Evolutionary conservation across 1,140 invertebrate genomes (phyloP).

Genomic region (Heterodera carotae): DNA sequence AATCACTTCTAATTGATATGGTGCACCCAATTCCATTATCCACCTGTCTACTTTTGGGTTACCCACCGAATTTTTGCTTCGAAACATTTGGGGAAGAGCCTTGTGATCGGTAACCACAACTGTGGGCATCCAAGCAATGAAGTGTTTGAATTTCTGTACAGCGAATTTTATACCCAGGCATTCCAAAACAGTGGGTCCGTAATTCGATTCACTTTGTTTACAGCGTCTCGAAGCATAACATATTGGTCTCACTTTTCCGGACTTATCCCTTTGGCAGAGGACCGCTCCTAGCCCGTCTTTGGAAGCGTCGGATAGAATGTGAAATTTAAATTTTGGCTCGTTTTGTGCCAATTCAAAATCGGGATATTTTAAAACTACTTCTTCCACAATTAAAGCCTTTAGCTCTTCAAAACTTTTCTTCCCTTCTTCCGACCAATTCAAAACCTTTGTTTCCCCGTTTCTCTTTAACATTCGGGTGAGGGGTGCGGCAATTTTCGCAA

Average conservation of each 20-base stretch:
- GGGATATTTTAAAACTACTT: constrained; percentile 9
- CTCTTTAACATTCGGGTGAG: background rate
- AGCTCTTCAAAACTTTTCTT: background rate
- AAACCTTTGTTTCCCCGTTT: background rate
- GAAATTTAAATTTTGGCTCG: background rate
- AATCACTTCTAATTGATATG: constrained; percentile 11
- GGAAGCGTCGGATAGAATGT: background rate
- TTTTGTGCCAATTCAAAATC: constrained; percentile 4
- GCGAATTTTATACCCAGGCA: constrained; percentile 13
- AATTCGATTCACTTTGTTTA: constrained; percentile 10
- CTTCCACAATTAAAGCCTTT: background rate
- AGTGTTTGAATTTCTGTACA: constrained; percentile 18
- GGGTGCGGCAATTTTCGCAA: background rate
- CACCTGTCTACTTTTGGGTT: constrained; percentile 15
- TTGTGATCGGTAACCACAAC: constrained; percentile 12
- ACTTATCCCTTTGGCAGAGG: constrained; percentile 4
- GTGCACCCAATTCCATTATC: constrained; percentile 9
- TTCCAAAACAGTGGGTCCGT: constrained; percentile 12
- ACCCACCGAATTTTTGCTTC: constrained; percentile 4
- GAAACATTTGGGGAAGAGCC: constrained; percentile 12
- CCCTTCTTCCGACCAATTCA: background rate
- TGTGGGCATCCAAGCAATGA: constrained; percentile 1
- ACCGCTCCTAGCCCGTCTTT: background rate
- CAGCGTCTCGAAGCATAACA: constrained; percentile 20
- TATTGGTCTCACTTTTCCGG: background rate